Percentiles rank a stretch among this genome's conserved stretches.
Conservation (phyloP, 2,888 invertebrate species). For the Euspilapteryx auroguttella region DNA sequence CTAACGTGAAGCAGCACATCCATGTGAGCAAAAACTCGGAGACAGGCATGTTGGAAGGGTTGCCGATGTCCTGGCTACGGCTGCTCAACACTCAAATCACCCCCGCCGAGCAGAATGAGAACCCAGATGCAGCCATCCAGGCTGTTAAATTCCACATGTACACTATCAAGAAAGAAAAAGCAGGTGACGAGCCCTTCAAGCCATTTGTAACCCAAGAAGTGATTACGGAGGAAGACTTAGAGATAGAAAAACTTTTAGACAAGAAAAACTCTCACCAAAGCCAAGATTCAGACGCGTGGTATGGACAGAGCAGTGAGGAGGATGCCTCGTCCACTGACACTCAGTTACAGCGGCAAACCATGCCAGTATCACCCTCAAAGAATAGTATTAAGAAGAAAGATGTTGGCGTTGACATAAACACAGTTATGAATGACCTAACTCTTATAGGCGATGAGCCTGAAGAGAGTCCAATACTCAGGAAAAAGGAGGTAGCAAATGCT, state of each 20-base stretch:
- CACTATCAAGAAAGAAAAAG: slow-evolving; percentile 82
- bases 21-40: slow-evolving; percentile 84
- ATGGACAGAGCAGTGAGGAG: slow-evolving; percentile 58
- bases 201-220: slow-evolving; percentile 80
- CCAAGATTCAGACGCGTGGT: slow-evolving; percentile 55
- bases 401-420: slow-evolving; percentile 28
- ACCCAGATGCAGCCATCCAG: slow-evolving; percentile 88
- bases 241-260: slow-evolving; percentile 75
- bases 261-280: slow-evolving; percentile 73
- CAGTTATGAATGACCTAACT: slow-evolving; percentile 39
- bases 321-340: slow-evolving; percentile 41
- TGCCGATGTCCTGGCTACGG: slow-evolving; percentile 81
- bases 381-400: slow-evolving; percentile 39
- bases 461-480: slow-evolving; percentile 64
- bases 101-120: slow-evolving; percentile 83
- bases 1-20: slow-evolving; percentile 81
- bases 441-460: slow-evolving; percentile 43
- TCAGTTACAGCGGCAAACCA: slow-evolving; percentile 47
- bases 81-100: slow-evolving; percentile 83
- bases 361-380: slow-evolving; percentile 56
- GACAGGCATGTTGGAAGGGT: slow-evolving; percentile 82
- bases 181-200: slow-evolving; percentile 72
- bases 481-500: slow-evolving; percentile 57
- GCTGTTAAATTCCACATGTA: slow-evolving; percentile 91
- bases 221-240: slow-evolving; percentile 81